Conservation (phyloP, 2,797 vertebrate genomes). For the Tangara arthus region DNA sequence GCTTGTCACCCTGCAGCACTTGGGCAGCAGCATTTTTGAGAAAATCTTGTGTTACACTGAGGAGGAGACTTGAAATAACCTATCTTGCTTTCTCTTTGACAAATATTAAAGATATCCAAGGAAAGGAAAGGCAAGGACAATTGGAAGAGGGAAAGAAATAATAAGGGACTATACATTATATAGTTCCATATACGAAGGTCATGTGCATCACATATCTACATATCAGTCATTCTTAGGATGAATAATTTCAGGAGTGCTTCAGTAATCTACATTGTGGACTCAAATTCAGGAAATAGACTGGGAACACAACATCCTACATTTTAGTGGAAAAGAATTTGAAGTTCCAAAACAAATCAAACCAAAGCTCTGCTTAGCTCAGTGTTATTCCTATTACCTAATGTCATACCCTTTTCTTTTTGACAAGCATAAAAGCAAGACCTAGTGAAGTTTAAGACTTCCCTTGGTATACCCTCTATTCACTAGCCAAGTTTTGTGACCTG, state of each 20-base stretch:
- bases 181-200: neutral
- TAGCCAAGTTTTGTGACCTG: neutral
- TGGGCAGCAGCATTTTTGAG: neutral
- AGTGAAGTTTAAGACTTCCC: neutral
- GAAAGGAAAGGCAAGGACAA: neutral
- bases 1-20: neutral
- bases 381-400: neutral
- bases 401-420: neutral
- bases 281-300: neutral
- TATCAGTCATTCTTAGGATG: neutral
- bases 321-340: neutral
- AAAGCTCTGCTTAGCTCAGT: neutral
- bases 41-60: neutral
- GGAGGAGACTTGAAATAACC: neutral
- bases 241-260: neutral
- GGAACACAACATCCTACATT: neutral
- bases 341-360: neutral
- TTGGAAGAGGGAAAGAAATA: neutral
- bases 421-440: neutral
- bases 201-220: accelerated
- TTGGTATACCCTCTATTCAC: neutral
- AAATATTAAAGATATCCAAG: neutral
- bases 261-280: neutral
- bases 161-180: neutral
- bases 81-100: neutral